Evolutionary conservation across 2,113 vertebrate genomes (phyloP), one percentile per base, ranked within the genome.

Genomic region (Upupa epops): DNA sequence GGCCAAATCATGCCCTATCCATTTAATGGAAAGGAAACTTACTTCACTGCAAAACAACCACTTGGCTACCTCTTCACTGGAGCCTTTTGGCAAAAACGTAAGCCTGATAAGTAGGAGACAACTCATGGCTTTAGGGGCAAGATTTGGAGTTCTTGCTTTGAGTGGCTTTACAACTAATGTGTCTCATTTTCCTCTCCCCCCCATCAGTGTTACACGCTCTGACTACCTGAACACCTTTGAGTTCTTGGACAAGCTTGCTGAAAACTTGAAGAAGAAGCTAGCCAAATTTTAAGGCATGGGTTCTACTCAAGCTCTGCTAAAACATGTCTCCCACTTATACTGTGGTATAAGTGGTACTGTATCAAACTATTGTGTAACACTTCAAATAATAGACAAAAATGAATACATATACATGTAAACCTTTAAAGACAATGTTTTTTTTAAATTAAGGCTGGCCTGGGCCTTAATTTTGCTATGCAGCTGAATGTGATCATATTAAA

Each of bases 201-300:
- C 1, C 1, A 29, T 13, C 96, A 99, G 99, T 1, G 98, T 99
- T 80, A 98, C 97, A 15, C 98, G 98, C 26, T 97, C 98, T 5
- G 99, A 99, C 97, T 99, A 99, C 97, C 91, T 99, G 97, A 99
- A 98, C 97, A 99, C 99, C 11, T 99, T 99, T 93, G 98, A 99
- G 83, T 99, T 99, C 97, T 94, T 99, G 97, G 99, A 99, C 96
- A 99, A 99, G 97, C 97, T 99, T 90, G 98, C 98, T 48, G 98
- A 99, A 96, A 99, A 99, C 96, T 96, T 99, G 96, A 98, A 99
- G 96, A 72, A 46, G 46, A 99, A 99, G 94, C 92, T 99, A 32
- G 86, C 97, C 28, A 99, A 98, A 92, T 97, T 98, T 92, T 99
- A 97, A 98, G 82, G 71, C 63, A 32, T 6, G 6, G n/a, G n/a